These are phyloP conservation scores for Nomada flava DNA, from an alignment of 2,888 invertebrate genomes.

Conservation along the genomic window DNA sequence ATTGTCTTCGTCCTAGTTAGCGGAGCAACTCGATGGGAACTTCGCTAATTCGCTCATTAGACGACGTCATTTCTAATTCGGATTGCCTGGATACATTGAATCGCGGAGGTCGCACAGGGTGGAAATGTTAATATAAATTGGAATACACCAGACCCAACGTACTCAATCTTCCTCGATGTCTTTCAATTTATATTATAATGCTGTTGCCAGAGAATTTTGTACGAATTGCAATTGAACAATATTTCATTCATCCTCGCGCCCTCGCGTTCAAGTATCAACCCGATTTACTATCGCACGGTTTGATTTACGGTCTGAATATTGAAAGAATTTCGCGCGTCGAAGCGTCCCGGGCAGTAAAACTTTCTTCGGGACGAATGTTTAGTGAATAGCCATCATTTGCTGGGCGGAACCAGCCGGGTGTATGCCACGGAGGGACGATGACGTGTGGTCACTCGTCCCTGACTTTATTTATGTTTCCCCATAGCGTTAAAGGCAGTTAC, in stretches of 20 bases:
- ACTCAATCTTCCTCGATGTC: too few species aligned
- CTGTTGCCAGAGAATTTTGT: too few species aligned
- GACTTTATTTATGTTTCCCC: slow-evolving; percentile 80
- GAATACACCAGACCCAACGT: too few species aligned
- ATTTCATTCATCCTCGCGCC: too few species aligned
- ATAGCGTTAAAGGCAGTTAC: slow-evolving; percentile 74
- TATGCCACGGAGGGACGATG: slow-evolving; percentile 57
- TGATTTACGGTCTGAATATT: background rate
- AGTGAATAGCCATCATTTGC: slow-evolving; percentile 36
- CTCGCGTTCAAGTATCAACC: background rate
- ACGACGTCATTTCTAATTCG: slow-evolving; percentile 19
- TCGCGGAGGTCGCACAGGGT: background rate
- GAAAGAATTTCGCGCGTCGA: background rate
- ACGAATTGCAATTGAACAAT: too few species aligned
- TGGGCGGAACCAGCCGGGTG: slow-evolving; percentile 63
- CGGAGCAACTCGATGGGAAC: slow-evolving; percentile 33
- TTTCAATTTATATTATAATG: too few species aligned
- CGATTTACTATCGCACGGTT: background rate
- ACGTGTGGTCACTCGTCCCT: slow-evolving; percentile 76
- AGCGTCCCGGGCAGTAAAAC: slow-evolving; percentile 9
- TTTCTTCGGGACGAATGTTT: slow-evolving; percentile 31
- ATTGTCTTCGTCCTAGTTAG: slow-evolving; percentile 68
- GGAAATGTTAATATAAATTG: background rate
- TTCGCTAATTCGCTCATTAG: slow-evolving; percentile 38
- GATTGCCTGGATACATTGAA: background rate